Evolutionary conservation across 2,797 vertebrate species (phyloP), one percentile per base, ranked within the genome.

Genomic region (Malacoraja senta): DNA sequence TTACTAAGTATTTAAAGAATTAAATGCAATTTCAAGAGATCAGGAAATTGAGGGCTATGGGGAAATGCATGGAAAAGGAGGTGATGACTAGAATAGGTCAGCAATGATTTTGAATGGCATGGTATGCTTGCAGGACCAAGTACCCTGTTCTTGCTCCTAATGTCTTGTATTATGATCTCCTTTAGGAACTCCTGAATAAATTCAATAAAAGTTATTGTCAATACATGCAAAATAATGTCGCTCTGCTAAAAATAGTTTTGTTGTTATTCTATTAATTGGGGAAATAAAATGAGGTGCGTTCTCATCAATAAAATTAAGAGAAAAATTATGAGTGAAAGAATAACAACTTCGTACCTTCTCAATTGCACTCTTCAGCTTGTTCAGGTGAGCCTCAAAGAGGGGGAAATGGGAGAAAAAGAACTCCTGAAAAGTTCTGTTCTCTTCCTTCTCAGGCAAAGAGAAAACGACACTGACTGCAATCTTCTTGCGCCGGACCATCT

Each of bases 351-450:
- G 93, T 96, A 98, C 98, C 97, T 97, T 98, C 95, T 98, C 98
- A 93, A 98, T 96, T 86, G 98, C 96, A 90, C 95, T 96, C 95
- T 98, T 98, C 94, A 98, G 95, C 94, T 97, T 98, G 95, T 97
- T 97, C 96, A 98, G 97, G 95, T 98, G 98, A 74, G 97, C 97
- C 94, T 98, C 98, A 94, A 98, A 97, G 91, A 98, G 95, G 32
- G 97, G 97, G 93, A 98, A 98, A 93, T 98, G 97, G 90, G 97
- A 97, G 93, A 97, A 97, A 94, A 97, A 97, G 95, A 98, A 98
- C 93, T 98, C 97, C 94, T 98, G 97, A 94, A 98, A 98, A 94
- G 96, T 96, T 93, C 93, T 95, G 88, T 97, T 97, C 38, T 97
- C 97, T 83, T 98, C 97, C 93, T 95, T 97, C 94, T 97, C 97